phyloP scores from a whole-genome alignment of 2,888 invertebrate species.

The Hybos culiciformis region DNA sequence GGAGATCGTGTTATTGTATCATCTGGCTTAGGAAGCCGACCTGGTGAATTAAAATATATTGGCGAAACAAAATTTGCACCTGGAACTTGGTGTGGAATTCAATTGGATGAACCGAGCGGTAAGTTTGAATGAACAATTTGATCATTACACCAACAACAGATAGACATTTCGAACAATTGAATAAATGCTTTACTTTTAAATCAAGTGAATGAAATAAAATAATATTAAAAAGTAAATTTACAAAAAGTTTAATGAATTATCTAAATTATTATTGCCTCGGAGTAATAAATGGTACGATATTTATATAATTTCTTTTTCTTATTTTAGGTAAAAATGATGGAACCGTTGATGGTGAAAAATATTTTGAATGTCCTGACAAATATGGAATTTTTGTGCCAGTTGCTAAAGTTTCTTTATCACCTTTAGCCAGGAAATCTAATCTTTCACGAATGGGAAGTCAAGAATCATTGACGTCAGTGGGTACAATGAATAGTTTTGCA shows the following conservation, averaged over 20 bases:
- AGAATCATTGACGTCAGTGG: slow-evolving; percentile 62
- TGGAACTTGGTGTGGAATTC: slow-evolving; percentile 83
- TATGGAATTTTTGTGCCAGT: slow-evolving; percentile 89
- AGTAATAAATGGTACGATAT: too few species aligned
- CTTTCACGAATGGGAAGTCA: slow-evolving; percentile 66
- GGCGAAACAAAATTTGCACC: slow-evolving; percentile 78
- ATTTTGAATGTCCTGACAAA: slow-evolving; percentile 83
- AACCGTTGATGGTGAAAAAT: slow-evolving; percentile 81
- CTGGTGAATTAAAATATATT: slow-evolving; percentile 71
- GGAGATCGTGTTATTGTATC: slow-evolving; percentile 88
- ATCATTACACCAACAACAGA: too few species aligned
- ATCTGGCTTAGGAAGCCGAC: slow-evolving; percentile 74
- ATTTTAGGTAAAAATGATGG: slow-evolving; percentile 99
- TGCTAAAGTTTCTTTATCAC: slow-evolving; percentile 77
- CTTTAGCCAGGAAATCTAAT: slow-evolving; percentile 51
- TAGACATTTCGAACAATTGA: too few species aligned
- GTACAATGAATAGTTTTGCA: slow-evolving; percentile 44
- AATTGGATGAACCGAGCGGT: slow-evolving; percentile 83
- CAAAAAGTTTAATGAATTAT: too few species aligned
- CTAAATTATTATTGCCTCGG: too few species aligned
- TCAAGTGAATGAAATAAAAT: too few species aligned
- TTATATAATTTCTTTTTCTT: too few species aligned
- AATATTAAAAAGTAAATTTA: too few species aligned
- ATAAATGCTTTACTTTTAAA: too few species aligned
- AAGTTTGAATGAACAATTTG: too few species aligned